Evolutionary conservation across 2,797 vertebrate species (phyloP).

Genomic region (Anolis apletophallus): DNA sequence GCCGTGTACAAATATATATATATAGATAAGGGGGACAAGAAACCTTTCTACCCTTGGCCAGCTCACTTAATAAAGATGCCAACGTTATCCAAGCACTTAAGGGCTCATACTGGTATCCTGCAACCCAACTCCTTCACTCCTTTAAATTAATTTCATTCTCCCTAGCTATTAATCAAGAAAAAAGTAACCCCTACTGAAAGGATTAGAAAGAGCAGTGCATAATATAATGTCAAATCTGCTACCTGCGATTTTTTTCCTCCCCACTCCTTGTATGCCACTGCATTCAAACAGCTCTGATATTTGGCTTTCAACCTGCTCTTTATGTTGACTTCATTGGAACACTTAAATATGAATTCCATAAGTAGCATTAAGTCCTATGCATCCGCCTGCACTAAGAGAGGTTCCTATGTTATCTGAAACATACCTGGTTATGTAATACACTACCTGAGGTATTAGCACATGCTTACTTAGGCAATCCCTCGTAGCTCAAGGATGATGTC

Average conservation of each 20-base stretch:
- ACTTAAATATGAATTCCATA: not conserved
- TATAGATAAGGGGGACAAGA: not conserved
- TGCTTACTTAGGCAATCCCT: no score
- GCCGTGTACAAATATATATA: no score
- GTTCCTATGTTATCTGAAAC: not conserved
- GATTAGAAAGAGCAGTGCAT: not conserved
- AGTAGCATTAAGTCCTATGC: not conserved
- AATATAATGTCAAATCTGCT: not conserved
- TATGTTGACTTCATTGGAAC: not conserved
- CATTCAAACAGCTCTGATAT: not conserved
- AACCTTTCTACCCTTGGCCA: not conserved
- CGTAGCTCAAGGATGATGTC: no score
- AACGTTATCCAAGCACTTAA: not conserved
- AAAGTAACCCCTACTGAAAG: not conserved
- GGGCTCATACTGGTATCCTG: not conserved
- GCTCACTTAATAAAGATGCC: not conserved
- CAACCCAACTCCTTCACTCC: not conserved
- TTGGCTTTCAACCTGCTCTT: not conserved
- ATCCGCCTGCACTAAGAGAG: not conserved
- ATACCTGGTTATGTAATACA: no score
- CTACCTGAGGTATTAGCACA: not conserved
- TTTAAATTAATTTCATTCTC: not conserved
- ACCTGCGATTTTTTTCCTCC: no score
- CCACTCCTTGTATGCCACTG: not conserved
- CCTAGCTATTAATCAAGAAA: not conserved